These are phyloP conservation scores for Meiosimyza platycephala DNA, from an alignment of 2,888 invertebrate species.

Conservation along the genomic window DNA sequence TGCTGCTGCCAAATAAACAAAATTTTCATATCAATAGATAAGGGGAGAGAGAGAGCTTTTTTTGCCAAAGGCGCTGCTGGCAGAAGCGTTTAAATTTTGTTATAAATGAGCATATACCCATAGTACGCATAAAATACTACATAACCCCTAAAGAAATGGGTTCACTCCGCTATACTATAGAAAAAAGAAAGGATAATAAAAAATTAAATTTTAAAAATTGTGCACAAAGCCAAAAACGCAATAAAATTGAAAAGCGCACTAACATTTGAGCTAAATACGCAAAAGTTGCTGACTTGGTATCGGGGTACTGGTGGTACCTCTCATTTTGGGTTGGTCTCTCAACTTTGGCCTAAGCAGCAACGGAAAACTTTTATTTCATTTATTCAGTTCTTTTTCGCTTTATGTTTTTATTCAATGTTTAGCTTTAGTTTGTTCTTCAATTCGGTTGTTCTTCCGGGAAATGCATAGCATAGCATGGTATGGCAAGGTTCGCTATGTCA, in stretches of 20 bases:
- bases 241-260: neutral
- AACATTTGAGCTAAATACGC: constrained; percentile 3
- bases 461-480: neutral
- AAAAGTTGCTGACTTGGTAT: constrained; percentile 11
- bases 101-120: too few species aligned
- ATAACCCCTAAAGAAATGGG: too few species aligned
- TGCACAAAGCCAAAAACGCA: neutral
- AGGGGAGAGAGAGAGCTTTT: too few species aligned
- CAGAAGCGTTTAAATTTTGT: too few species aligned
- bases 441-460: constrained; percentile 4
- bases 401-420: neutral
- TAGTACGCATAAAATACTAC: too few species aligned
- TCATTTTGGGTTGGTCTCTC: neutral
- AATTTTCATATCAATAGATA: too few species aligned
- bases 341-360: neutral
- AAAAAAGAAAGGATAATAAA: too few species aligned
- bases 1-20: too few species aligned
- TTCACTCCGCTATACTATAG: too few species aligned
- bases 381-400: neutral
- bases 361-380: neutral
- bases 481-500: too few species aligned
- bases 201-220: neutral
- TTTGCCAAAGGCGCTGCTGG: too few species aligned
- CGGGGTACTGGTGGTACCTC: too few species aligned
- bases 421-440: neutral